A percentile compares a stretch with the other conserved stretches of the same genome.
Conservation (phyloP, 2,113 vertebrate species). For the Lasiurus cinereus region DNA sequence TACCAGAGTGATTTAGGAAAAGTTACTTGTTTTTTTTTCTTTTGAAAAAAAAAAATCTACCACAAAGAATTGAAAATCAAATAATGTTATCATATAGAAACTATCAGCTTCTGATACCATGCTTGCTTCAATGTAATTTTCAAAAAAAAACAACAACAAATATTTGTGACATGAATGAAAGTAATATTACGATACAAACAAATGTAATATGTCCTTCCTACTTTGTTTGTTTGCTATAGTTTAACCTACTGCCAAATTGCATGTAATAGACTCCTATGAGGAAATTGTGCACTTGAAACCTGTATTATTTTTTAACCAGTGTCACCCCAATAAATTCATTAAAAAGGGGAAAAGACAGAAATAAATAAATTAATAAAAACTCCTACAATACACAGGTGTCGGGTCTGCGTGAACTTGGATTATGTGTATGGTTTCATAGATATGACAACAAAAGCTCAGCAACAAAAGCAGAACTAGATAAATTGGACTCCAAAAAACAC, state of each 20-base stretch:
- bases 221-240: not conserved
- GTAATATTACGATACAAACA: not conserved
- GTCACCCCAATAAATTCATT: too few species aligned
- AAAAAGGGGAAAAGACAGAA: not conserved
- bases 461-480: not conserved
- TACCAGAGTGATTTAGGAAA: not conserved
- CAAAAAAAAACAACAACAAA: not conserved
- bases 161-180: not conserved
- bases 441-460: not conserved
- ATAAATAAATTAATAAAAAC: not conserved
- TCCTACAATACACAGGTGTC: not conserved
- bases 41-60: not conserved
- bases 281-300: not conserved
- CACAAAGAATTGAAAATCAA: not conserved
- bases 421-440: not conserved
- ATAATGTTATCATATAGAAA: not conserved
- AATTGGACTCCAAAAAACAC: not conserved
- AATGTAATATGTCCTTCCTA: not conserved
- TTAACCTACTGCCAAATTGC: not conserved
- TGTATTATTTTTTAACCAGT: too few species aligned
- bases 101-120: not conserved
- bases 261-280: not conserved
- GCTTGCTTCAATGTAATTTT: not conserved
- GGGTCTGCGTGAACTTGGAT: not conserved
- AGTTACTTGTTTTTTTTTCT: not conserved